Conservation (phyloP, 2,888 invertebrate species). For the Iselma pallidipennis region DNA sequence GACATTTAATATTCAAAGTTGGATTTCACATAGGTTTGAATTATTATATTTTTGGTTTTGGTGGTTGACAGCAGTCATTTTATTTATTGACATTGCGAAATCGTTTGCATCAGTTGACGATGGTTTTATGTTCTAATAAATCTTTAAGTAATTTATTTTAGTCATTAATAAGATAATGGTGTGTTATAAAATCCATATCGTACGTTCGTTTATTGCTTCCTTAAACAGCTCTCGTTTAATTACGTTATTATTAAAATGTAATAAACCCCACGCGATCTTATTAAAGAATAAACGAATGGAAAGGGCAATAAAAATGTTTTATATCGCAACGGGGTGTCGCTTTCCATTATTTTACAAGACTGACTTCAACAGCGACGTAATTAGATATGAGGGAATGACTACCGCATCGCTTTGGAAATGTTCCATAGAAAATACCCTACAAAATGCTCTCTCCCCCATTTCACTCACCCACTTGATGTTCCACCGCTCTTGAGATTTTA, state of each 20-base stretch:
- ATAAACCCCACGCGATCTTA: constrained; percentile 27
- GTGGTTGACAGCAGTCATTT: not conserved
- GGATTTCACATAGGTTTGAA: not conserved
- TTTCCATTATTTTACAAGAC: constrained; percentile 35
- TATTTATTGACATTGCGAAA: constrained; percentile 9
- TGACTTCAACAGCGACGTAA: constrained; percentile 29
- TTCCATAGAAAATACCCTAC: constrained; percentile 18
- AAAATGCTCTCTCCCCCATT: constrained; percentile 26
- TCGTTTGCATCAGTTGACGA: constrained; percentile 14
- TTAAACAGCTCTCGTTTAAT: constrained; percentile 39
- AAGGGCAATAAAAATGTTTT: constrained; percentile 32
- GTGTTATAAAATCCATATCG: constrained; percentile 39
- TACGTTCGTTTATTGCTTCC: constrained; percentile 35
- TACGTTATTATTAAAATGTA: constrained; percentile 39
- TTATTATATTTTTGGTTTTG: not conserved
- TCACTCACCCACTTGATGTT: constrained; percentile 28
- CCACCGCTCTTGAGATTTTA: constrained; percentile 36
- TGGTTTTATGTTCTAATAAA: constrained; percentile 22
- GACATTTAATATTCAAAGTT: not conserved
- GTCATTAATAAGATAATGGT: constrained; percentile 32
- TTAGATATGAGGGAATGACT: constrained; percentile 32
- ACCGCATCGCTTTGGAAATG: constrained; percentile 14
- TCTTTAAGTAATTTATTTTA: constrained; percentile 41
- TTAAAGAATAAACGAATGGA: constrained; percentile 31
- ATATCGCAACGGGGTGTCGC: constrained; percentile 33